Percentiles rank a stretch among this genome's conserved stretches.
Evolutionary conservation across 2,113 vertebrate genomes (phyloP).

Genomic region (Platysteira castanea): DNA sequence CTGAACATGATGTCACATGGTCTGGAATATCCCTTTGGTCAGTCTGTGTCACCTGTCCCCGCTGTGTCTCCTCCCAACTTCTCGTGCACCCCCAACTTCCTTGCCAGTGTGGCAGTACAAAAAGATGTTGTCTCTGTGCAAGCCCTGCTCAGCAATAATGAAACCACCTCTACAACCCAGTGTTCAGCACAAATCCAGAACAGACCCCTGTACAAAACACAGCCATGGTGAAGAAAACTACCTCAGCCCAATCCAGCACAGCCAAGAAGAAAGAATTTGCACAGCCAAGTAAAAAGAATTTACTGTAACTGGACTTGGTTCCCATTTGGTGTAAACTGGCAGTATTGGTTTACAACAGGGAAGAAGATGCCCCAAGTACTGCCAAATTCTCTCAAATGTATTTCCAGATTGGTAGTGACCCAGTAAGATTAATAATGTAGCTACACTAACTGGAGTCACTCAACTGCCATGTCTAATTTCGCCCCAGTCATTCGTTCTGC

Average conservation of each 20-base stretch:
- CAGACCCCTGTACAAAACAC: not conserved
- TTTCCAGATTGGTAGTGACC: not conserved
- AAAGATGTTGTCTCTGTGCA: not conserved
- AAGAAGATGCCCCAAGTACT: not conserved
- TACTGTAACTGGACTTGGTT: not conserved
- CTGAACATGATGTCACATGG: not conserved
- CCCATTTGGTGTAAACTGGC: not conserved
- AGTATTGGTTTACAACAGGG: not conserved
- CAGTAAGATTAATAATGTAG: not conserved
- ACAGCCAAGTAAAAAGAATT: not conserved
- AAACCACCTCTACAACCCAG: not conserved
- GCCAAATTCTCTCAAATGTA: not conserved
- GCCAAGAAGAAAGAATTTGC: not conserved
- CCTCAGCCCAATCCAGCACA: not conserved
- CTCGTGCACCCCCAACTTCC: not conserved
- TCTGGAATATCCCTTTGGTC: not conserved
- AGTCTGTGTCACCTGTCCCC: not conserved
- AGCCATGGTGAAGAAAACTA: not conserved
- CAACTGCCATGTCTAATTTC: not conserved
- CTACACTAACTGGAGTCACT: not conserved
- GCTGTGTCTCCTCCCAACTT: not conserved
- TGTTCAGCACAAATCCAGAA: not conserved
- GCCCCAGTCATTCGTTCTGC: not conserved
- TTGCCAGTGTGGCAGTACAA: not conserved
- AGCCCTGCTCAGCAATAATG: not conserved